A percentile compares a stretch with the other conserved stretches of the same genome.
Evolutionary conservation across 2,888 invertebrate species (phyloP).

Genomic region (Incurvaria masculella): DNA sequence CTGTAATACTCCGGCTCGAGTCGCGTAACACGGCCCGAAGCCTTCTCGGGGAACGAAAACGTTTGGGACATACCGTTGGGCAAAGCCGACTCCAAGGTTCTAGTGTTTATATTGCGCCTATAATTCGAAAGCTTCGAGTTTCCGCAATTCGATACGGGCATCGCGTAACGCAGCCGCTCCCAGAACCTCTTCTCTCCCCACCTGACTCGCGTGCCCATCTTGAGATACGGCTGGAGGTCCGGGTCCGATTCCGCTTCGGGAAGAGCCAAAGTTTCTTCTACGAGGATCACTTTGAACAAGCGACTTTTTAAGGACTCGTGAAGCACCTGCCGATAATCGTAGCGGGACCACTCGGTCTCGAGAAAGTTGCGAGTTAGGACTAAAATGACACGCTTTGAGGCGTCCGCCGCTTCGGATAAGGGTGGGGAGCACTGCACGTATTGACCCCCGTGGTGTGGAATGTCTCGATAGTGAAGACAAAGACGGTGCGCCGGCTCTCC

Average conservation of each 20-base stretch:
- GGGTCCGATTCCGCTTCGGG: slow-evolving; percentile 81
- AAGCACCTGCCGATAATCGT: slow-evolving; percentile 84
- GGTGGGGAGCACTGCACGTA: slow-evolving; percentile 70
- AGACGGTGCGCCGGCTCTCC: slow-evolving; percentile 76
- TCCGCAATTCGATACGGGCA: slow-evolving; percentile 70
- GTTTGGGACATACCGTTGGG: slow-evolving; percentile 60
- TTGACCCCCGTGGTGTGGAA: slow-evolving; percentile 66
- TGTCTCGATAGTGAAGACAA: slow-evolving; percentile 86
- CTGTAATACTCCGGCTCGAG: slow-evolving; percentile 20
- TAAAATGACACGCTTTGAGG: slow-evolving; percentile 80
- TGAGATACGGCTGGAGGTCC: slow-evolving; percentile 83
- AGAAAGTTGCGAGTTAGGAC: slow-evolving; percentile 85
- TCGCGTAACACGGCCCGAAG: slow-evolving; percentile 20
- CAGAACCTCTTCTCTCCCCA: slow-evolving; percentile 93
- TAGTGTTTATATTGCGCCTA: slow-evolving; percentile 79
- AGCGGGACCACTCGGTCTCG: slow-evolving; percentile 90
- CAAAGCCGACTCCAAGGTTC: slow-evolving; percentile 66
- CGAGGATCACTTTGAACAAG: slow-evolving; percentile 79
- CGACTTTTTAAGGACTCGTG: slow-evolving; percentile 83
- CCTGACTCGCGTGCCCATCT: slow-evolving; percentile 78
- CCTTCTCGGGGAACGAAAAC: slow-evolving; percentile 56
- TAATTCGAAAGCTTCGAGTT: slow-evolving; percentile 58
- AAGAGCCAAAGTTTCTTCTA: slow-evolving; percentile 78
- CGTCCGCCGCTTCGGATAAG: slow-evolving; percentile 84
- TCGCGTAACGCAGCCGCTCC: slow-evolving; percentile 85